phyloP scores from a whole-genome alignment of 1,140 invertebrate genomes.

The Brachionus rotundiformis region DNA sequence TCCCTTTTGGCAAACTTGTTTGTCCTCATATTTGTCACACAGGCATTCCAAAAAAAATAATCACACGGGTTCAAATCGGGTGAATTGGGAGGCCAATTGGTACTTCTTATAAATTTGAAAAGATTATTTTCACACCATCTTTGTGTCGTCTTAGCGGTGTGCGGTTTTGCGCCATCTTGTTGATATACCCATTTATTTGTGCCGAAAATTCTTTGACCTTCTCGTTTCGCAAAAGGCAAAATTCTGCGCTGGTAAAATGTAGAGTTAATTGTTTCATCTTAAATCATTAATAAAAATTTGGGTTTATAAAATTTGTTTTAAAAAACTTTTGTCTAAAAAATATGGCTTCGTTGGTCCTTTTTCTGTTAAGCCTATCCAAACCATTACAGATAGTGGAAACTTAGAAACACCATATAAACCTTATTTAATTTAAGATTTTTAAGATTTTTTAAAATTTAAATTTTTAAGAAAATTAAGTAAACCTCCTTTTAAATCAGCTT shows the following conservation, averaged over 20 bases:
- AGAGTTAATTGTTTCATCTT: neutral
- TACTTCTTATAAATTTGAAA: neutral
- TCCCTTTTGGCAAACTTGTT: neutral
- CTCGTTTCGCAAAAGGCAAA: neutral
- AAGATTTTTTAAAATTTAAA: too few relatives aligned
- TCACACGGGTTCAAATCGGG: neutral
- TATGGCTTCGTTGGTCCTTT: neutral
- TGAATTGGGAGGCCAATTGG: neutral
- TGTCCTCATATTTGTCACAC: neutral
- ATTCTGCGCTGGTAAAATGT: neutral
- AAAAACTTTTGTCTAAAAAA: neutral
- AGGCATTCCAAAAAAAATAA: neutral
- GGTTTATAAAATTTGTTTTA: too few relatives aligned
- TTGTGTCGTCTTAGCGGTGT: neutral
- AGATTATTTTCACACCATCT: neutral
- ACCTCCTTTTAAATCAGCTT: too few relatives aligned
- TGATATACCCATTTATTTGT: neutral
- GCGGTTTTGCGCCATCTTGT: neutral
- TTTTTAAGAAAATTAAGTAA: too few relatives aligned
- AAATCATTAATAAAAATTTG: neutral
- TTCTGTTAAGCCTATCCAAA: neutral
- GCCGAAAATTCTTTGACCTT: neutral
- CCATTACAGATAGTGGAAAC: neutral
- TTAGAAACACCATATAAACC: neutral
- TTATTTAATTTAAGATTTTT: neutral